Evolutionary conservation across 2,113 vertebrate genomes (phyloP).

Genomic region (Seriola quinqueradiata): DNA sequence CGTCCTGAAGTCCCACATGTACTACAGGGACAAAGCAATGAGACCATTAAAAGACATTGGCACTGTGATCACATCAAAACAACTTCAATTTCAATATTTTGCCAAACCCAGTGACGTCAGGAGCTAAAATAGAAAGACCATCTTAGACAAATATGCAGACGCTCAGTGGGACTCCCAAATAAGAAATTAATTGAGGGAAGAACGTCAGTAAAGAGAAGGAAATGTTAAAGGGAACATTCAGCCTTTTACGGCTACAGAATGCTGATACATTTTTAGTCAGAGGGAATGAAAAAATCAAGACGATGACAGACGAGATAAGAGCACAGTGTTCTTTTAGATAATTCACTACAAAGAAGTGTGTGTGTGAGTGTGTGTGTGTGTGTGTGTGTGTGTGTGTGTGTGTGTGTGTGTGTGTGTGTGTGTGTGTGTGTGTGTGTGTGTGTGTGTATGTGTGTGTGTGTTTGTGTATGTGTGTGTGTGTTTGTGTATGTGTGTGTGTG

Average conservation of each 20-base stretch:
- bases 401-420: neutral
- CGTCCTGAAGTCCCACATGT: conserved; percentile 87
- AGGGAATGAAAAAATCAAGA: conserved; percentile 11
- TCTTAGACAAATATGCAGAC: conserved; percentile 1
- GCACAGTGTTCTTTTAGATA: conserved; percentile 26
- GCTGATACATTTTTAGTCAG: conserved; percentile 73
- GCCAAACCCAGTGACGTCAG: neutral
- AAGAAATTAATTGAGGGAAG: conserved; percentile 40
- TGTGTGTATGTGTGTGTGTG: no score
- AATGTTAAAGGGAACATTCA: conserved; percentile 44
- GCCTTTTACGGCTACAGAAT: conserved; percentile 77
- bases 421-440: neutral
- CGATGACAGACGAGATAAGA: conserved; percentile 46
- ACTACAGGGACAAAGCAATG: conserved; percentile 74
- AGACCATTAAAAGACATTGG: conserved; percentile 9
- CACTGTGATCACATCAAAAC: conserved; percentile 6
- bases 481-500: neutral
- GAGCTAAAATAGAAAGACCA: conserved; percentile 18
- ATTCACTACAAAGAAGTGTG: conserved; percentile 23
- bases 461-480: neutral
- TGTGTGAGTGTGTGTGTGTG: no score
- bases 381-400: no score
- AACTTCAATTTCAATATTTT: neutral
- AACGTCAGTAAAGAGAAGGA: conserved; percentile 31
- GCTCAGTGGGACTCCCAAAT: conserved; percentile 54